A percentile compares a stretch with the other conserved stretches of the same genome.
Evolutionary conservation across 1,140 invertebrate genomes (phyloP).

Genomic region (Frieseomelitta varia): DNA sequence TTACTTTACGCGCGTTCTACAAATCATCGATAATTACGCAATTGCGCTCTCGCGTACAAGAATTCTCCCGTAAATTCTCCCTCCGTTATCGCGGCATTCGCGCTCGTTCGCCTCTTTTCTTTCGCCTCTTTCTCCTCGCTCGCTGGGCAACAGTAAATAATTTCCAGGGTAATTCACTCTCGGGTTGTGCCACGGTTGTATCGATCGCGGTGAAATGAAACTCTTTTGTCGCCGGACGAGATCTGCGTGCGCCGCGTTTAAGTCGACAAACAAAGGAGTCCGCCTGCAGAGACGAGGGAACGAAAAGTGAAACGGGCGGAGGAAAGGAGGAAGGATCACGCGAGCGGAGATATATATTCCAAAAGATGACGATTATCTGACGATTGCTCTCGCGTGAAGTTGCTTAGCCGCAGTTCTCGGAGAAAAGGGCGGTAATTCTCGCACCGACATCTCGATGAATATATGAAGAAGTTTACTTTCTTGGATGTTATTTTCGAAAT

Average conservation of each 20-base stretch:
- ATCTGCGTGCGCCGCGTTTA: constrained; percentile 20
- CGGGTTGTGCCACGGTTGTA: constrained; percentile 21
- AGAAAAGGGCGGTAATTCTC: not conserved
- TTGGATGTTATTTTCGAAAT: not conserved
- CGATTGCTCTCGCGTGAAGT: not conserved
- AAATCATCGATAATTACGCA: constrained; percentile 26
- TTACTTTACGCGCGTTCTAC: not conserved
- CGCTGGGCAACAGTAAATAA: constrained; percentile 4
- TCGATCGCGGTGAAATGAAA: constrained; percentile 30
- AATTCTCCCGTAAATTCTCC: not conserved
- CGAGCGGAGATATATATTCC: constrained; percentile 17
- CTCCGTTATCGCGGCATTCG: not conserved
- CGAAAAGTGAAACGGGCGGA: not conserved
- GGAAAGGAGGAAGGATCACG: constrained; percentile 7
- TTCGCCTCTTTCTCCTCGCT: too few species aligned
- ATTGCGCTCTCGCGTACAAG: not conserved
- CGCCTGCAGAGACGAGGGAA: not conserved
- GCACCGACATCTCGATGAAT: not conserved
- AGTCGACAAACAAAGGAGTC: constrained; percentile 32
- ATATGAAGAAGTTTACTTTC: not conserved
- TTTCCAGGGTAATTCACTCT: constrained; percentile 27
- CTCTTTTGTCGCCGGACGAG: constrained; percentile 15
- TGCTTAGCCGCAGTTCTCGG: not conserved
- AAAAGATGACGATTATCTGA: constrained; percentile 1
- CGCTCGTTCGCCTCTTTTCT: too few species aligned